A percentile compares a stretch with the other conserved stretches of the same genome.
phyloP scores from a whole-genome alignment of 2,113 vertebrate genomes.

The Psittacus erithacus region DNA sequence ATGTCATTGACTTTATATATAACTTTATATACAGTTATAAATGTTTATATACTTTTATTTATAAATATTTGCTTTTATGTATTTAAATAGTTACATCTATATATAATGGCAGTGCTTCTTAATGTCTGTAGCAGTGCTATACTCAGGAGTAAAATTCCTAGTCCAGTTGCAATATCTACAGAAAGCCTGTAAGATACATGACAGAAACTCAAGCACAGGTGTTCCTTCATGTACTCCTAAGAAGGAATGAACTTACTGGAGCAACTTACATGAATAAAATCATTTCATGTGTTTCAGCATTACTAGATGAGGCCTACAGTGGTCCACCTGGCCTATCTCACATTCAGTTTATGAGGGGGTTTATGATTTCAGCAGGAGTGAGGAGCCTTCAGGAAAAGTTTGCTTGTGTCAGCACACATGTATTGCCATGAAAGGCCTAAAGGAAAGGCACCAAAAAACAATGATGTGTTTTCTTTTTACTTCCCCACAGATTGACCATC shows the following conservation, averaged over 20 bases:
- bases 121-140: not conserved
- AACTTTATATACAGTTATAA: not conserved
- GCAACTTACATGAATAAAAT: not conserved
- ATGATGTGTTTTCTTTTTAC: not conserved
- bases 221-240: not conserved
- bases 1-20: not conserved
- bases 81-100: not conserved
- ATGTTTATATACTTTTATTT: not conserved
- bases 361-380: not conserved
- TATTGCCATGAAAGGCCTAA: not conserved
- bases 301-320: not conserved
- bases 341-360: not conserved
- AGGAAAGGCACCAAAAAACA: not conserved
- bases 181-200: not conserved
- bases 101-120: not conserved
- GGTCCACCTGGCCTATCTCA: not conserved
- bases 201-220: not conserved
- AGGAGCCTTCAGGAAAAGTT: not conserved
- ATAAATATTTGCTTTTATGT: not conserved
- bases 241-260: not conserved
- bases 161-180: not conserved
- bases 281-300: rapidly evolving
- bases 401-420: not conserved
- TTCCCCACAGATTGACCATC: conserved; percentile 87
- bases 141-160: not conserved